Evolutionary conservation across 2,888 invertebrate species (phyloP), one percentile per base, ranked within the genome.

Genomic region (Melipona bicolor): DNA sequence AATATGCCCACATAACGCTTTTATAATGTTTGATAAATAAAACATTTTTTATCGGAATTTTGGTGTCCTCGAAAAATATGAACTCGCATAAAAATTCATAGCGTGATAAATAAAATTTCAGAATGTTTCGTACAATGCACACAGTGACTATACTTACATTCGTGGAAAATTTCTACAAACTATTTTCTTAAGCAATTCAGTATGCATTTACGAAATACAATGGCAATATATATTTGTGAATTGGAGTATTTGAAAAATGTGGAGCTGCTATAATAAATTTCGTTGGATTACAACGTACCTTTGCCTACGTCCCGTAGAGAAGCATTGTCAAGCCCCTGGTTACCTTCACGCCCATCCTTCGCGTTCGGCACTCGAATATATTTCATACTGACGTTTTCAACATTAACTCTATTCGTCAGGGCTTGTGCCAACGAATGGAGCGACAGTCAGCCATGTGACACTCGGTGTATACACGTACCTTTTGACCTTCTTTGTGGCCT

Each of bases 381-480:
- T 92, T 92, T 93, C 92, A 93, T 91, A 88, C 89, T 91, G 93
- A 92, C 92, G 91, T 91, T 92, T 91, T 87, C 85, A 91, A 92
- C 92, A 92, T 92, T 91, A 93, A 92, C 93, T 92, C 91, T 89
- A 92, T 93, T 92, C 91, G 91, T 91, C 92, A 88, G 90, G 91
- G 86, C 87, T 90, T 81, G 87, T 81, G 81, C 87, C 82, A 69
- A 77, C 83, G 74, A 75, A 87, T 85, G 78, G 79, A 74, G 73
- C 61, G 75, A 83, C 64, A 84, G 86, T 87, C 85, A 87, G 50
- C 83, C 83, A 77, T 77, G 78, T 68, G 81, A 87, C 86, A 86
- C 68, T 68, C 81, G 81, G 65, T 52, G 52, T 32, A 17, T 75
- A 77, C 81, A 80, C 83, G 72, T 82, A 75, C 79, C 75, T 84